phyloP scores from a whole-genome alignment of 2,797 vertebrate genomes.

The Bufotes viridis region DNA sequence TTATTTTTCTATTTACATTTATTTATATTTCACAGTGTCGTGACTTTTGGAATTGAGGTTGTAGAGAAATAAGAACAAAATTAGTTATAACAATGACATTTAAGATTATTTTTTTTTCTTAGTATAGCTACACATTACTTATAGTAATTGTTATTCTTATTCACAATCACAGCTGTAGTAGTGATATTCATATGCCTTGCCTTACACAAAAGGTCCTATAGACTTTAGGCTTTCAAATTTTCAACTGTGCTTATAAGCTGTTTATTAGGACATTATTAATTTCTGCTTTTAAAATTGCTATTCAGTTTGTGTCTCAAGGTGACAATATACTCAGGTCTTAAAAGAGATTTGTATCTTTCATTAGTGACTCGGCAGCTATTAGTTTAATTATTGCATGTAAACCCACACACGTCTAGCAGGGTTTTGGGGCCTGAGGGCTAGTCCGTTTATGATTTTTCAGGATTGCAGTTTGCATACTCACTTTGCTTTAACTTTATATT shows the following conservation, averaged over 20 bases:
- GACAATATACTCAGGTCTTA: background rate
- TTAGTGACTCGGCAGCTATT: background rate
- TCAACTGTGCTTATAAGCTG: background rate
- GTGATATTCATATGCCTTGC: background rate
- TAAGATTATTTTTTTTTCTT: background rate
- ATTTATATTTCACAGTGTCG: too few species aligned
- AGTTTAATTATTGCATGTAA: slow-evolving; percentile 1
- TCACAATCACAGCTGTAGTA: background rate
- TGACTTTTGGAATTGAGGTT: too few species aligned
- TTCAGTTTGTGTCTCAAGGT: slow-evolving; percentile 12
- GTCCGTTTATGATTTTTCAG: background rate
- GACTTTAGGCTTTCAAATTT: background rate
- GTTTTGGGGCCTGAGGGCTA: background rate
- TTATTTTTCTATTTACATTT: too few species aligned
- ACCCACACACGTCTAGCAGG: background rate
- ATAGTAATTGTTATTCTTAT: background rate
- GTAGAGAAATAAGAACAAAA: too few species aligned
- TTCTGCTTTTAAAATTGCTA: background rate
- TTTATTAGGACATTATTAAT: background rate
- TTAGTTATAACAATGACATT: too few species aligned
- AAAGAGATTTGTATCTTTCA: slow-evolving; percentile 18
- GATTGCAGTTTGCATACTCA: background rate
- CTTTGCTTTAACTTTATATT: background rate
- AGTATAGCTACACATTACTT: background rate
- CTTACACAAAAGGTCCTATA: background rate